Evolutionary conservation across 1,140 invertebrate species (phyloP).

Genomic region (Catajapyx aquilonaris): DNA sequence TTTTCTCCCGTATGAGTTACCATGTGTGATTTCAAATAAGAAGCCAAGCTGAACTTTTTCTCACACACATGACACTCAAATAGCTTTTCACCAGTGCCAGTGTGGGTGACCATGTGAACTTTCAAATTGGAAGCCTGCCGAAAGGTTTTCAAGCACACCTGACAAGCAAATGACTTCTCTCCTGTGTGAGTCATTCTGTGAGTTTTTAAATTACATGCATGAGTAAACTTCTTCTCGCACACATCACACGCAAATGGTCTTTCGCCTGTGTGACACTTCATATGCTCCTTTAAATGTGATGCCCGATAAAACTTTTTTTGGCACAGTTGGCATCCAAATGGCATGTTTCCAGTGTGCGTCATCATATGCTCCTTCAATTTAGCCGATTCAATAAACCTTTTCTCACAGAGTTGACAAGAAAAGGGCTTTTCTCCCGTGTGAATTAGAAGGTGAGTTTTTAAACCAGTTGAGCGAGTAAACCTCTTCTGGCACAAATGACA

Average conservation of each 20-base stretch:
- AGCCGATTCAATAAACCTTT: conserved; percentile 1
- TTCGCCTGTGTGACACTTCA: conserved; percentile 6
- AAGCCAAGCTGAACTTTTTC: conserved; percentile 3
- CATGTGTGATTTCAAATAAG: not conserved
- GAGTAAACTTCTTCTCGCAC: conserved; percentile 2
- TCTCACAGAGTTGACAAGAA: conserved; percentile 5
- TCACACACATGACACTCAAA: conserved; percentile 5
- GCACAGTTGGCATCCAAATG: conserved; percentile 6
- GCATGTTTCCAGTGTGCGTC: conserved; percentile 7
- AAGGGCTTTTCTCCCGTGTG: conserved; percentile 7
- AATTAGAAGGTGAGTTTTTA: conserved; percentile 3
- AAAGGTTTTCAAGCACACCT: not conserved
- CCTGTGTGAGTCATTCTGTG: not conserved
- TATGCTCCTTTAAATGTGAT: conserved; percentile 2
- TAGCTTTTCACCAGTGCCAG: conserved; percentile 4
- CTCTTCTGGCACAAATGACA: conserved; percentile 6
- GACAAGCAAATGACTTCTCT: not conserved
- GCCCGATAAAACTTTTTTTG: conserved; percentile 3
- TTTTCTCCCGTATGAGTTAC: conserved; percentile 7
- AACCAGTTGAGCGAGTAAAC: conserved; percentile 2
- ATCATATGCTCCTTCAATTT: conserved; percentile 2
- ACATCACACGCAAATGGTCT: conserved; percentile 3
- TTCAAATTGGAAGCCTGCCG: not conserved
- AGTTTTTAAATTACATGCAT: not conserved
- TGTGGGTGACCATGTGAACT: not conserved